These are phyloP conservation scores for Julus scanicus DNA, from an alignment of 2,888 invertebrate genomes.

Conservation along the genomic window DNA sequence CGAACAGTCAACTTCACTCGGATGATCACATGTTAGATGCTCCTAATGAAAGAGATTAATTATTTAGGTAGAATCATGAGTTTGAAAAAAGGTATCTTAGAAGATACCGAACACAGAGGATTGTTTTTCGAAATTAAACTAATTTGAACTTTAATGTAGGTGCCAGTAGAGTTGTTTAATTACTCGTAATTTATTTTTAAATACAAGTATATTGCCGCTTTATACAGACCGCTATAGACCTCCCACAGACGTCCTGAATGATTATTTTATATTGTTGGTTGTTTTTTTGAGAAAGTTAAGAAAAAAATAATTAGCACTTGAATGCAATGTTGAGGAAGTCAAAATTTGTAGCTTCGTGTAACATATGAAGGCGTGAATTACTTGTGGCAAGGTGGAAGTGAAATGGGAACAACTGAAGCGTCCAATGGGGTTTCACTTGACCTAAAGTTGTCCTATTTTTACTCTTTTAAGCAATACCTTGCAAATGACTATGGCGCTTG, in stretches of 20 bases:
- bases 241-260: neutral
- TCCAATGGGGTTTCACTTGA: conserved; percentile 12
- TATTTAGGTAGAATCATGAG: neutral
- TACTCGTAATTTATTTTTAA: neutral
- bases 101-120: neutral
- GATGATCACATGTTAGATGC: conserved; percentile 50
- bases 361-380: neutral
- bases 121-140: neutral
- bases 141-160: neutral
- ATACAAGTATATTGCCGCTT: neutral
- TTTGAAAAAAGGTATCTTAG: neutral
- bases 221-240: neutral
- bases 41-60: conserved; percentile 48
- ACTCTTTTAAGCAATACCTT: neutral
- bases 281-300: conserved; percentile 8
- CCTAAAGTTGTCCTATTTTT: neutral
- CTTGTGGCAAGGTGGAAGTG: neutral
- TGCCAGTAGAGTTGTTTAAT: neutral
- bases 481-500: neutral
- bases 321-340: conserved; percentile 20
- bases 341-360: neutral
- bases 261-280: neutral
- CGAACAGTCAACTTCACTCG: conserved; percentile 52
- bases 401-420: conserved; percentile 7
- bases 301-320: conserved; percentile 20